Evolutionary conservation across 53 echinoderm and acorn worm genomes (phyloP).

Genomic region (Mesocentrotus franciscanus): DNA sequence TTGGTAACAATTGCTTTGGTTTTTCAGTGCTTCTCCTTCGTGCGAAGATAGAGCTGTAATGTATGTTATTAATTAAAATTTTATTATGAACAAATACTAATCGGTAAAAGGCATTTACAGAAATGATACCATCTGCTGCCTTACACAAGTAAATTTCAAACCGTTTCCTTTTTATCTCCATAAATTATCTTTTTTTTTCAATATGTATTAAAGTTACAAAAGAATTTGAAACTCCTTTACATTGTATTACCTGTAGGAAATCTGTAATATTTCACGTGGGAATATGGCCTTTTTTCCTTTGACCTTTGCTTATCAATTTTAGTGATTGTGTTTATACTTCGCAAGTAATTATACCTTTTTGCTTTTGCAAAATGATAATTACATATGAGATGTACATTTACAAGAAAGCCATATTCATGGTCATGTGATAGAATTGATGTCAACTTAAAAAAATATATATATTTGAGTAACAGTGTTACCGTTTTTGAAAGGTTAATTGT

Average conservation of each 20-base stretch:
- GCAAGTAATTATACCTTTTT: too few species aligned
- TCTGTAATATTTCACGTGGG: background rate
- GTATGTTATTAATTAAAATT: background rate
- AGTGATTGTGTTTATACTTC: too few species aligned
- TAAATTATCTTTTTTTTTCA: background rate
- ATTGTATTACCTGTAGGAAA: background rate
- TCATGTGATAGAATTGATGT: too few species aligned
- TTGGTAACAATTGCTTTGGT: background rate
- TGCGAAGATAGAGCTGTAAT: background rate
- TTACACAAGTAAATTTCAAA: background rate
- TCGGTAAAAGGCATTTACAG: background rate
- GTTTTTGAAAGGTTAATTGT: too few species aligned
- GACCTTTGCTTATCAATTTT: background rate
- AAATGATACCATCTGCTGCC: background rate
- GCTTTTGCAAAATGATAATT: too few species aligned
- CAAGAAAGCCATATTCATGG: too few species aligned
- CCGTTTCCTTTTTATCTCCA: background rate
- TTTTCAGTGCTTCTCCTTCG: background rate
- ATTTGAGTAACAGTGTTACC: too few species aligned
- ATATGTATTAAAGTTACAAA: background rate
- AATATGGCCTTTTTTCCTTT: background rate
- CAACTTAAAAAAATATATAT: too few species aligned
- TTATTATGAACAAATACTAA: background rate
- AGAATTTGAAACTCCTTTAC: background rate
- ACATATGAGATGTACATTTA: too few species aligned